Base-by-base conservation (phyloP, 37 sponge, comb jelly and placozoan genomes). In the Ephydatia muelleri region DNA sequence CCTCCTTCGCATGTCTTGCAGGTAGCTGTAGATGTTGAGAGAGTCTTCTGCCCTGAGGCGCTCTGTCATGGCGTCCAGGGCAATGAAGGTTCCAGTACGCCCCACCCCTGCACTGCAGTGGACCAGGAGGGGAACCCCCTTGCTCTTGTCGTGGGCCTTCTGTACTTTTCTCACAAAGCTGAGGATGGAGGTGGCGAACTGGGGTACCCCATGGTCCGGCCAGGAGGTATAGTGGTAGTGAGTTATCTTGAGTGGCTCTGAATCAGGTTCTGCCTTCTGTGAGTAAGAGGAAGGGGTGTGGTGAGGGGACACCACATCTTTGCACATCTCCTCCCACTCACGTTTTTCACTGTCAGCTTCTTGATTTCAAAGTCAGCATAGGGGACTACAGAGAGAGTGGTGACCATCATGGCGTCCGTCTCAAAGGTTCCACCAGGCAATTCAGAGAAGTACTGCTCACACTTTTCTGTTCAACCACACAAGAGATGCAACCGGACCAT, bases 81-180 rank as follows among this genome's bases (percentile, higher is more conserved):
- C 68, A 64, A 93, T 93, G 92, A 91, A 91, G 39, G 94, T 93
- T 1, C 94, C 94, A 39, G 94, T 93, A 5, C 94, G 70, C 9
- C 94, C 94, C 81, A 93, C 94, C 32, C 94, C 94, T 43, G 94
- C 94, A 87, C 94, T 95, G 89, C 96, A 95, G 86, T 95, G 96
- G 32, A 93, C 95, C 65, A 95, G 73, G 0, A 93, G 76, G 23
- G 91, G 91, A 6, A 49, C 28, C 22, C 78, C 78, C 31, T 65
- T 47, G 34, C 86, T 86, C 49, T 80, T 82, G 70, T 77, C 77
- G 73, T 92, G 93, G 30, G 69, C 80, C 49, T 80, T 69, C 68
- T 92, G 92, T 26, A 91, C 91, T 16, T 86, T 69, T 23, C 84
- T 38, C 34, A 95, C 87, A 69, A 93, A 95, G 37, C 87, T 82